A percentile compares a stretch with the other conserved stretches of the same genome.
phyloP scores from a whole-genome alignment of 2,113 vertebrate species.

The Neogobius melanostomus region DNA sequence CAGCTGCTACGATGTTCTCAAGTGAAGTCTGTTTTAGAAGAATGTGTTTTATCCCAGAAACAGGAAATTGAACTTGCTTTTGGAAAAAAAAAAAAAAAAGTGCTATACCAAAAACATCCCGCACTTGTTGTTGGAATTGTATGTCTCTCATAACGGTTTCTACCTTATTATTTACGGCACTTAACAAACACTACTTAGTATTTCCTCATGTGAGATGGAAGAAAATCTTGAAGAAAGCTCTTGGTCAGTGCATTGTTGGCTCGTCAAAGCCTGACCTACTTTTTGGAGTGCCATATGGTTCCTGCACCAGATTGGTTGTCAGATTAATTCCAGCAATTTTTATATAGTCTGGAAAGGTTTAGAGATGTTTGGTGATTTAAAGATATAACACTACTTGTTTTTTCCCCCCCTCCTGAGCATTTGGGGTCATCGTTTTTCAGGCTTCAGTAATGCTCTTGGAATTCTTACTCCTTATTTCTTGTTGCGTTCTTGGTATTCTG shows the following conservation, averaged over 20 bases:
- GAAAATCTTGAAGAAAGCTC: conserved; percentile 77
- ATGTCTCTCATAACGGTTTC: not conserved
- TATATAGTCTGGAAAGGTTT: conserved; percentile 34
- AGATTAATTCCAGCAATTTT: conserved; percentile 60
- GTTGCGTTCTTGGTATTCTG: conserved; percentile 6
- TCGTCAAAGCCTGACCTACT: conserved; percentile 94
- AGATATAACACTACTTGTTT: not conserved
- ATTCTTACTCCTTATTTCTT: not conserved
- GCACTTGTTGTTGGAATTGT: not conserved
- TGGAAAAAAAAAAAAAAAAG: conserved; percentile 24
- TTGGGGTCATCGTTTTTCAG: not conserved
- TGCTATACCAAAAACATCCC: conserved; percentile 3
- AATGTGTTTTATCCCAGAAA: conserved; percentile 35
- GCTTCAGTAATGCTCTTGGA: not conserved
- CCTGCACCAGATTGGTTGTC: conserved; percentile 83
- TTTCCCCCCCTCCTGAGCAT: not conserved
- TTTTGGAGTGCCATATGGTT: conserved; percentile 86
- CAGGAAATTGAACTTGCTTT: conserved; percentile 40
- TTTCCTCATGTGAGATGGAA: conserved; percentile 15
- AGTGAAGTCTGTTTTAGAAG: conserved; percentile 19
- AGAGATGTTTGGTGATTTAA: conserved; percentile 15
- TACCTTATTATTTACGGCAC: not conserved
- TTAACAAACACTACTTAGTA: not conserved
- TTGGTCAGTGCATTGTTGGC: conserved; percentile 82
- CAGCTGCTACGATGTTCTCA: conserved; percentile 29